These are phyloP conservation scores for Strigamia maritima DNA, from an alignment of 2,888 invertebrate genomes.

Conservation along the genomic window DNA sequence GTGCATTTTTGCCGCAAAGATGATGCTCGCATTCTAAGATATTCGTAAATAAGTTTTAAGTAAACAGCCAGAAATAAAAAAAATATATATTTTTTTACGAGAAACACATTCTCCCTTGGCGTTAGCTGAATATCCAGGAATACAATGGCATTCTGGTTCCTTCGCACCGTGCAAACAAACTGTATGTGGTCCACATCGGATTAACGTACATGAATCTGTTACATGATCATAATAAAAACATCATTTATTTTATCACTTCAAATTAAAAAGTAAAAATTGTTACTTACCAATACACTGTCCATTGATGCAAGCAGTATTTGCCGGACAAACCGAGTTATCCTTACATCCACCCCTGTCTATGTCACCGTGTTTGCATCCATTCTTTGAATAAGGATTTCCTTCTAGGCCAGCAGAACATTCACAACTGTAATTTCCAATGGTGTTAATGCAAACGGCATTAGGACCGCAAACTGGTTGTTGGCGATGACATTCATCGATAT, in stretches of 20 bases:
- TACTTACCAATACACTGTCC: slow-evolving; percentile 24
- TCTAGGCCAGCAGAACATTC: slow-evolving; percentile 79
- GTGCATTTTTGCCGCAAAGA: slow-evolving; percentile 50
- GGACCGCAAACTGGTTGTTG: slow-evolving; percentile 73
- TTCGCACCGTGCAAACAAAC: slow-evolving; percentile 63
- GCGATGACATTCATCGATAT: slow-evolving; percentile 73
- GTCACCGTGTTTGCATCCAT: slow-evolving; percentile 31
- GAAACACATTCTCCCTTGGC: slow-evolving; percentile 78
- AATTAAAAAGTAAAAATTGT: not conserved
- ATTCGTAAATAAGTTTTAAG: too few relatives aligned
- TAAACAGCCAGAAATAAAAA: not conserved
- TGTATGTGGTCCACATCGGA: slow-evolving; percentile 78
- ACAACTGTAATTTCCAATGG: slow-evolving; percentile 82
- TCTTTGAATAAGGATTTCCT: slow-evolving; percentile 65
- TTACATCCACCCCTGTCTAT: slow-evolving; percentile 21
- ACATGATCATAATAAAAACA: not conserved
- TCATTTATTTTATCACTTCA: too few relatives aligned
- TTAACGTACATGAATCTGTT: slow-evolving; percentile 67
- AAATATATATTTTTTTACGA: slow-evolving; percentile 58
- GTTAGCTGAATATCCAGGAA: slow-evolving; percentile 75
- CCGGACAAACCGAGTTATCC: not conserved
- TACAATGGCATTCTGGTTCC: slow-evolving; percentile 75
- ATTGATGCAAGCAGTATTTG: slow-evolving; percentile 21
- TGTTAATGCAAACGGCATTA: slow-evolving; percentile 83
- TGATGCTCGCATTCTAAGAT: slow-evolving; percentile 48